These are phyloP conservation scores for Campoletis raptor DNA, from an alignment of 2,888 invertebrate genomes.

Conservation along the genomic window DNA sequence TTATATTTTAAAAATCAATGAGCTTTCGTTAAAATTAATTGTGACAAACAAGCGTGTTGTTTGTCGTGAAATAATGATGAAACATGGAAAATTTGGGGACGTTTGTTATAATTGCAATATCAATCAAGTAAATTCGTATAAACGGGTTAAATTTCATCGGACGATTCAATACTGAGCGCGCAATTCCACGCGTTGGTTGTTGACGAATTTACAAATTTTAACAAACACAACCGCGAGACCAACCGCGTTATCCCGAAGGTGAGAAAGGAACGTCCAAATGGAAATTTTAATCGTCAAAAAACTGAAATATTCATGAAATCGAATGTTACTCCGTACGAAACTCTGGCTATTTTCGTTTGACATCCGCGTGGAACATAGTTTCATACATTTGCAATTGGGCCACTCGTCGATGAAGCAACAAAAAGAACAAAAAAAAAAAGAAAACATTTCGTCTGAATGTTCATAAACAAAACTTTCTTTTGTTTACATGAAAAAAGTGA, in stretches of 20 bases:
- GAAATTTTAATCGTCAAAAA: slow-evolving; percentile 45
- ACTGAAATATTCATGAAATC: slow-evolving; percentile 57
- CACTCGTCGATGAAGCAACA: neutral
- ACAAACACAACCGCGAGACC: neutral
- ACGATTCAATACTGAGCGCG: slow-evolving; percentile 38
- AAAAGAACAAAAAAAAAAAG: neutral
- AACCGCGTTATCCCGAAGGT: neutral
- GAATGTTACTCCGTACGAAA: slow-evolving; percentile 6
- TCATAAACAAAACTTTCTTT: no score
- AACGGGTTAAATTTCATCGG: slow-evolving; percentile 44
- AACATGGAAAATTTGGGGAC: slow-evolving; percentile 7
- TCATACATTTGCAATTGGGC: slow-evolving; percentile 25
- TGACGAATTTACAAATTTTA: slow-evolving; percentile 36
- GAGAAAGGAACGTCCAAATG: neutral
- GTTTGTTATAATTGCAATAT: slow-evolving; percentile 54
- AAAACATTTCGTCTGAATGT: neutral
- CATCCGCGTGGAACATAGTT: neutral
- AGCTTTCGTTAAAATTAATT: slow-evolving; percentile 5
- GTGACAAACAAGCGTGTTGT: neutral
- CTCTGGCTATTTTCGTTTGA: slow-evolving; percentile 2
- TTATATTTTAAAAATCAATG: neutral
- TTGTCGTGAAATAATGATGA: neutral
- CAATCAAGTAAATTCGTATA: slow-evolving; percentile 53
- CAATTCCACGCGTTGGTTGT: neutral
- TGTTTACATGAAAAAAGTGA: no score